Base-by-base conservation (phyloP, 2,113 vertebrate genomes). In the Xiphophorus couchianus region DNA sequence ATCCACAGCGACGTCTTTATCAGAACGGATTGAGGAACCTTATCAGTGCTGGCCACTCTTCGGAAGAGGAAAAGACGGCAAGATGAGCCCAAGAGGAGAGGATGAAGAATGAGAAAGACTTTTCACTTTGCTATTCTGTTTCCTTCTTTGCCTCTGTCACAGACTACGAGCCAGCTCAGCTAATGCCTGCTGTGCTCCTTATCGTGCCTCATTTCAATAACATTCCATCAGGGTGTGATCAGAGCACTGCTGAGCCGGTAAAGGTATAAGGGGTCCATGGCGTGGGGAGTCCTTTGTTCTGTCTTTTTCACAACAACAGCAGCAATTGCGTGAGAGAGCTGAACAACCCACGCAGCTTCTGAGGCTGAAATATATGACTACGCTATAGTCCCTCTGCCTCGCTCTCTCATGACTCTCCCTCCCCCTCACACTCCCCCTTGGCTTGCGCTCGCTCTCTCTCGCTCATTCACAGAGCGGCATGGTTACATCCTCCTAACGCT, bases 271-370 rank as follows among this genome's bases (percentile, higher is more conserved):
- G 81, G 77, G 77, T 88, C 83, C 76, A 74, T 33, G 85, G 78
- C 82, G 69, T 76, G 73, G 87, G 73, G 81, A 84, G 79, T 93
- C 87, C 87, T 91, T 91, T 92, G 89, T 93, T 93, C 90, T 81
- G 76, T 77, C 76, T 84, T 87, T 87, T 86, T 89, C 77, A 83
- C 74, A 85, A 82, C 85, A 83, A 89, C 89, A 84, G 88, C 89
- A 84, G 89, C 88, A 92, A 91, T 77, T 85, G 89, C 78, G 86
- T 91, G 86, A 92, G 77, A 66, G 79, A 89, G 84, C 82, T 10
- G 78, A 90, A 71, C 80, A 74, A 88, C 88, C 87, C 85, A 78
- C 83, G 74, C 84, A 89, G 89, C 84, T 85, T 89, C 86, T 81
- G 73, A 81, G 75, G 81, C 90, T 88, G 85, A 90, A 87, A 88